phyloP scores from a whole-genome alignment of 1,140 invertebrate species.

The Drosophila truncata region DNA sequence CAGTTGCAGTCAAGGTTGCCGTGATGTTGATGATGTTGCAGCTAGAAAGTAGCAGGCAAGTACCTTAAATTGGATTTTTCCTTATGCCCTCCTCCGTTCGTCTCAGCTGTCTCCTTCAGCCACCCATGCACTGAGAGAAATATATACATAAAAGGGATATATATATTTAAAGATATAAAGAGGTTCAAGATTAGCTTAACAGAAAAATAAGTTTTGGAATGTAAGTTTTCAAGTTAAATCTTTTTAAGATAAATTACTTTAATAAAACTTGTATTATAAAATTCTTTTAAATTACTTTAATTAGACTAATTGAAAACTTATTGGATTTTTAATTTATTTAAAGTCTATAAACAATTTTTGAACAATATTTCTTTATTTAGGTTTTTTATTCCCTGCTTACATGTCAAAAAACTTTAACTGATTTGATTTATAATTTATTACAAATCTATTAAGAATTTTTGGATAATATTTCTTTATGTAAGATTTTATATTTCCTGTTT shows the following conservation, averaged over 20 bases:
- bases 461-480: too few relatives aligned
- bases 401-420: too few relatives aligned
- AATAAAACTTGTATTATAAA: too few relatives aligned
- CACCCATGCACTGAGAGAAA: neutral
- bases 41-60: constrained; percentile 48
- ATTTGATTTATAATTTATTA: neutral
- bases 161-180: too few relatives aligned
- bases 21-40: constrained; percentile 42
- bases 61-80: constrained; percentile 53
- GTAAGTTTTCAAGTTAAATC: neutral
- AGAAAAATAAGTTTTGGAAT: neutral
- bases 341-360: neutral
- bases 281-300: neutral
- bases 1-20: constrained; percentile 50
- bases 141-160: too few relatives aligned
- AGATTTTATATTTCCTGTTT: too few relatives aligned
- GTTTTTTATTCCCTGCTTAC: neutral
- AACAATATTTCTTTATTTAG: neutral
- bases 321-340: neutral
- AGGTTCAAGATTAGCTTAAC: neutral
- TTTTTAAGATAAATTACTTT: neutral
- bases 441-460: too few relatives aligned
- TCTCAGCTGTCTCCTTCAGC: neutral
- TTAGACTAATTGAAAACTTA: too few relatives aligned
- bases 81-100: neutral